These are phyloP conservation scores for Coleophora deauratella DNA, from an alignment of 2,888 invertebrate genomes.

Conservation along the genomic window DNA sequence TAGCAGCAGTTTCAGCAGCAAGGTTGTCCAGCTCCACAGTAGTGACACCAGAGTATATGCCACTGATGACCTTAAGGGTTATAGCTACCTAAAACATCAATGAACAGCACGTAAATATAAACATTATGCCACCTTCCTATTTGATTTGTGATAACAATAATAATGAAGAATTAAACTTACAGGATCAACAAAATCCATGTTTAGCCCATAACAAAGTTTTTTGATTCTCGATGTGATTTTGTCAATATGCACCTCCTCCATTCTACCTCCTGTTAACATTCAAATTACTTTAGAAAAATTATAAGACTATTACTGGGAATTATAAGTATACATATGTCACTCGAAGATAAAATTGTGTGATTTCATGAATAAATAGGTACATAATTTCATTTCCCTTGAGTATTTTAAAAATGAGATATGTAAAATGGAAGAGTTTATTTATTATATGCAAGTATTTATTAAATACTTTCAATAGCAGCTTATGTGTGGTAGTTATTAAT, in stretches of 20 bases:
- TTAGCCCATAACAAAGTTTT: slow-evolving; percentile 95
- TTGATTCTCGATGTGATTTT: slow-evolving; percentile 98
- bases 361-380: neutral
- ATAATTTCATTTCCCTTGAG: neutral
- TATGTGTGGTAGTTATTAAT: no score
- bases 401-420: neutral
- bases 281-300: neutral
- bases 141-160: neutral
- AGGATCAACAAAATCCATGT: slow-evolving; percentile 97
- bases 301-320: neutral
- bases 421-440: neutral
- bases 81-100: slow-evolving; percentile 79
- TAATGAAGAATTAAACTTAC: slow-evolving; percentile 72
- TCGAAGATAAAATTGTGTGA: neutral
- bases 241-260: slow-evolving; percentile 95
- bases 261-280: slow-evolving; percentile 81
- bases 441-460: neutral
- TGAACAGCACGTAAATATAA: no score
- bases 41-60: slow-evolving; percentile 96
- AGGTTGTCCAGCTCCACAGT: slow-evolving; percentile 98
- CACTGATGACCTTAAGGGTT: slow-evolving; percentile 93
- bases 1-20: slow-evolving; percentile 99
- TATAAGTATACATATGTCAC: neutral
- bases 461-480: no score
- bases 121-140: no score